phyloP scores from a whole-genome alignment of 2,888 invertebrate genomes.

The Busseola fusca region DNA sequence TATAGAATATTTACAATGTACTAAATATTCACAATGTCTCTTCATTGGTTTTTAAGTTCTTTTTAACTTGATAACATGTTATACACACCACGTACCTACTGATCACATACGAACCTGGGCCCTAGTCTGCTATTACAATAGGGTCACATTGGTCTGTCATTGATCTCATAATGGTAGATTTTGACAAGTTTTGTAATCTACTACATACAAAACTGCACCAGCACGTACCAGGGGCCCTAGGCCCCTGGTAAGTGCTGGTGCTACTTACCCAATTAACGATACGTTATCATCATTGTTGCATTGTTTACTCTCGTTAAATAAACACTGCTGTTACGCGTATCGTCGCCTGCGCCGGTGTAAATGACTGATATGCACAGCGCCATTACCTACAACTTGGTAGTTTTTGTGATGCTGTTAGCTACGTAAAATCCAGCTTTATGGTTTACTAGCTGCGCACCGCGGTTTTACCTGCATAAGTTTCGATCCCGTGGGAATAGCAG shows the following conservation, averaged over 20 bases:
- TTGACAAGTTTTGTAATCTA: too few species aligned
- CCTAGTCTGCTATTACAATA: too few species aligned
- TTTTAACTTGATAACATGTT: constrained; percentile 2
- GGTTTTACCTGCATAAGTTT: accelerated
- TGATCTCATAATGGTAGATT: too few species aligned
- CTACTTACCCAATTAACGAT: not conserved
- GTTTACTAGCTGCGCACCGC: not conserved
- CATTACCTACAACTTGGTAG: not conserved
- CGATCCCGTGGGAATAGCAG: not conserved
- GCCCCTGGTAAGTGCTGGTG: not conserved
- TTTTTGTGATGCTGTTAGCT: not conserved
- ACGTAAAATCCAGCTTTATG: not conserved
- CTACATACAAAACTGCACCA: too few species aligned
- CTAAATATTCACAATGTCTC: not conserved
- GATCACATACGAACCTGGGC: too few species aligned
- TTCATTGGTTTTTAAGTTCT: too few species aligned
- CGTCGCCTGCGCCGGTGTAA: constrained; percentile 7
- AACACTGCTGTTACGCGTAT: constrained; percentile 14
- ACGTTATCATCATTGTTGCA: constrained; percentile 27
- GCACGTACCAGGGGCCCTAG: too few species aligned
- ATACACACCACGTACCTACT: too few species aligned
- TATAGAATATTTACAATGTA: too few species aligned
- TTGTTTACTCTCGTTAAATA: constrained; percentile 31
- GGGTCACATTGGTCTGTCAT: too few species aligned
- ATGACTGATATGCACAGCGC: not conserved